phyloP scores from a whole-genome alignment of 2,113 vertebrate species.

The Caranx melampygus region DNA sequence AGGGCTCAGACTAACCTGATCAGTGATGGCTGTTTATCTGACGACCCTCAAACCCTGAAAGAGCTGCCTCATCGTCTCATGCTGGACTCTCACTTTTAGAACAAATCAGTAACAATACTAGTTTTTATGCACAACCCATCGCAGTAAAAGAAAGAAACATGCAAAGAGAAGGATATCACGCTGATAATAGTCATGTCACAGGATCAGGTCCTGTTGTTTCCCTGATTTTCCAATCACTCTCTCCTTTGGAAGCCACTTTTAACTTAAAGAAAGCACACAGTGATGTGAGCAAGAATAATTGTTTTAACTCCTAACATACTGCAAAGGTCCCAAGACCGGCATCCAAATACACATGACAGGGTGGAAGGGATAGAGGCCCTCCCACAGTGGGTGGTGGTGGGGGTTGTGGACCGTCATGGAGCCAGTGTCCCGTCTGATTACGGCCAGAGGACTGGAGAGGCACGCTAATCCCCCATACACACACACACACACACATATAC shows the following conservation, averaged over 20 bases:
- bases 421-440: constrained; percentile 85
- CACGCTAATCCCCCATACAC: constrained; percentile 77
- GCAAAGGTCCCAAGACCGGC: constrained; percentile 51
- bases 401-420: constrained; percentile 79
- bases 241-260: neutral
- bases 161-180: neutral
- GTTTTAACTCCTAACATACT: constrained; percentile 73
- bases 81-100: constrained; percentile 58
- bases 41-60: constrained; percentile 51
- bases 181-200: neutral
- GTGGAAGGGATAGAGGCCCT: constrained; percentile 70
- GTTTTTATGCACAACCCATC: neutral
- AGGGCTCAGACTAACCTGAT: constrained; percentile 80
- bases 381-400: constrained; percentile 72
- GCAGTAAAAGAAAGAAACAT: neutral
- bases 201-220: neutral
- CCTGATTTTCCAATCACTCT: neutral
- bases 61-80: constrained; percentile 36
- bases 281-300: constrained; percentile 70
- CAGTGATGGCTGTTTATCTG: constrained; percentile 75
- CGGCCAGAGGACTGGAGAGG: constrained; percentile 79
- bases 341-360: constrained; percentile 71
- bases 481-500: constrained; percentile 37
- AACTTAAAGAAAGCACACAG: neutral
- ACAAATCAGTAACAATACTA: neutral